These are phyloP conservation scores for Hyles euphorbiae DNA, from an alignment of 1,140 invertebrate genomes.

Conservation along the genomic window DNA sequence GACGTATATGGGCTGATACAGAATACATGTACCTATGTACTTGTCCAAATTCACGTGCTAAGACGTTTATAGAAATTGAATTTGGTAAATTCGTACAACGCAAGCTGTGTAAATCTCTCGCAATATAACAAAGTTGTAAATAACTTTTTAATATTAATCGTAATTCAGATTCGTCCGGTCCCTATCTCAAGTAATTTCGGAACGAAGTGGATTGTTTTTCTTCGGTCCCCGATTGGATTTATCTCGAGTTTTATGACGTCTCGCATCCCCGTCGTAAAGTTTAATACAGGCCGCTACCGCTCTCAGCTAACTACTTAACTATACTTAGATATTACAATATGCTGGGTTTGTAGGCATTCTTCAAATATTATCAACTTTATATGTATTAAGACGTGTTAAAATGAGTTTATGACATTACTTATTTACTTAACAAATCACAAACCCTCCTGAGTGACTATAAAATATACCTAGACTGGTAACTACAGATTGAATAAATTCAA, in stretches of 20 bases:
- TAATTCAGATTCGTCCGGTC: slow-evolving; percentile 18
- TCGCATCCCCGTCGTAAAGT: slow-evolving; percentile 68
- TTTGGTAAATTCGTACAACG: not conserved
- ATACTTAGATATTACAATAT: slow-evolving; percentile 14
- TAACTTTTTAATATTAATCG: slow-evolving; percentile 25
- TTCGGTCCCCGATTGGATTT: slow-evolving; percentile 62
- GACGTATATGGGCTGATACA: too few species aligned
- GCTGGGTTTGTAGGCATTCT: not conserved
- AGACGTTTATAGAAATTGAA: not conserved
- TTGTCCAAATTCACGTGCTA: too few species aligned
- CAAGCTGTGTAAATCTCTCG: not conserved
- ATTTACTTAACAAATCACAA: too few species aligned
- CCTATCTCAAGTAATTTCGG: slow-evolving; percentile 52
- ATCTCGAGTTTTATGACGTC: slow-evolving; percentile 68
- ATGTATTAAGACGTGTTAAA: too few species aligned
- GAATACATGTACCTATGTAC: too few species aligned
- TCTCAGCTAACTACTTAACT: slow-evolving; percentile 25
- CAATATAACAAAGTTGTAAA: slow-evolving; percentile 1
- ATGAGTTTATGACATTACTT: too few species aligned
- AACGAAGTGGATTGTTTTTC: slow-evolving; percentile 66
- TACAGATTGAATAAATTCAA: not conserved
- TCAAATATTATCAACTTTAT: not conserved
- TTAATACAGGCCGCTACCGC: slow-evolving; percentile 62
- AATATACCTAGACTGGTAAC: not conserved
- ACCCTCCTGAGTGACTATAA: too few species aligned